Conservation (phyloP, 2,113 vertebrate species). For the Indicator indicator region DNA sequence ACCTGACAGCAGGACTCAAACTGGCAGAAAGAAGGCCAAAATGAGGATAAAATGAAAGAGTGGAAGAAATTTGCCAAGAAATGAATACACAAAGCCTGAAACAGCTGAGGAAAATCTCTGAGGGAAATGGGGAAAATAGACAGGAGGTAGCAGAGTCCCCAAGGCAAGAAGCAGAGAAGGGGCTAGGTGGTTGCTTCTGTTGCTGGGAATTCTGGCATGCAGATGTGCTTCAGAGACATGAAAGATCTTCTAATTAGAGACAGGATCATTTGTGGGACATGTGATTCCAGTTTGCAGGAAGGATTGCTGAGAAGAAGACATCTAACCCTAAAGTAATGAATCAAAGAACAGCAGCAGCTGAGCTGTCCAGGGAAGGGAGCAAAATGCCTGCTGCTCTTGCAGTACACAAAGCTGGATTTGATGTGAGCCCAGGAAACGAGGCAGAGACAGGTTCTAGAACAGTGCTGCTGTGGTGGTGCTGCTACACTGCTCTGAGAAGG, state of each 20-base stretch:
- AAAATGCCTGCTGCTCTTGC: fast-evolving
- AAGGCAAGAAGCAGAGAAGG: not conserved
- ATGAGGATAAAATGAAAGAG: not conserved
- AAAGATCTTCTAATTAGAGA: constrained; percentile 63
- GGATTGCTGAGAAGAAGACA: constrained; percentile 42
- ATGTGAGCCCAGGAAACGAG: not conserved
- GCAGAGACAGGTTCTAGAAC: not conserved
- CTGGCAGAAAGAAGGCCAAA: not conserved
- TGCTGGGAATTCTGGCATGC: constrained; percentile 50
- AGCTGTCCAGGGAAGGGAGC: not conserved
- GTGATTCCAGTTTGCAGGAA: constrained; percentile 56
- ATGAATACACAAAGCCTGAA: not conserved
- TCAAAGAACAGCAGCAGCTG: constrained; percentile 16
- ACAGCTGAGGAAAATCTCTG: not conserved
- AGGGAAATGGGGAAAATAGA: not conserved
- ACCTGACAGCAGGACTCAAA: not conserved
- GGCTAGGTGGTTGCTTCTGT: constrained; percentile 1
- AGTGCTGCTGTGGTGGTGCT: not conserved
- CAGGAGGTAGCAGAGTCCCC: not conserved
- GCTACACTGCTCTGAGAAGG: not conserved
- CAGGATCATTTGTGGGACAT: constrained; percentile 60
- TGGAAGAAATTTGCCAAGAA: not conserved
- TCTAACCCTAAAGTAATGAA: constrained; percentile 40
- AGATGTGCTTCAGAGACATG: constrained; percentile 55
- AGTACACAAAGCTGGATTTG: not conserved